A percentile compares a stretch with the other conserved stretches of the same genome.
Evolutionary conservation across 2,113 vertebrate genomes (phyloP).

Genomic region (Uropsilus gracilis): DNA sequence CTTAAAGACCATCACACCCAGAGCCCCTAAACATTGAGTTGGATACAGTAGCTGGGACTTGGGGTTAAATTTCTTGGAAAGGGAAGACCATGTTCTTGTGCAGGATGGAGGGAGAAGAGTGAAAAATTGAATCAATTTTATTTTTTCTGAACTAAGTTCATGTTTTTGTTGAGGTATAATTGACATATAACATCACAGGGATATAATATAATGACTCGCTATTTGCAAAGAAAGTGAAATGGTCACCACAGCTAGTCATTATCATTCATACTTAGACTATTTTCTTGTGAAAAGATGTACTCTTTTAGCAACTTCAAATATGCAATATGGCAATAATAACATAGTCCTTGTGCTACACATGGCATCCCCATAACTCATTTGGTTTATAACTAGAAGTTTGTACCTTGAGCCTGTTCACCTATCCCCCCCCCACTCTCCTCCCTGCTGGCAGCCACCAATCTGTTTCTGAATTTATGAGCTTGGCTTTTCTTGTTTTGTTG

Average conservation of each 20-base stretch:
- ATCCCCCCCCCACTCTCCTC: not conserved
- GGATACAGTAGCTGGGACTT: not conserved
- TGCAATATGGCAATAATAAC: too few species aligned
- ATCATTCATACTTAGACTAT: too few species aligned
- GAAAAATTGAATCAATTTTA: too few species aligned
- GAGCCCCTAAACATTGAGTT: not conserved
- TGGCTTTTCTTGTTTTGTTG: not conserved
- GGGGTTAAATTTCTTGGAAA: not conserved
- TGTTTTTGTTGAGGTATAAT: too few species aligned
- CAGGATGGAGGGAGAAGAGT: not conserved
- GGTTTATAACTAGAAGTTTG: not conserved
- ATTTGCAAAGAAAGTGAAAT: too few species aligned
- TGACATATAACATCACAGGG: too few species aligned
- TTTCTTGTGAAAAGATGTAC: too few species aligned
- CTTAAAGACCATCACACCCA: not conserved
- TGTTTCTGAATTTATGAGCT: not conserved
- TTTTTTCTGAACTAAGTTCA: too few species aligned
- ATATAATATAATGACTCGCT: too few species aligned
- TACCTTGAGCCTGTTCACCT: not conserved
- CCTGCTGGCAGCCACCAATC: not conserved
- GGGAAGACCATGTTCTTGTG: not conserved
- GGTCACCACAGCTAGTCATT: too few species aligned
- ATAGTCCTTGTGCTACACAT: too few species aligned
- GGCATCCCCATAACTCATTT: not conserved
- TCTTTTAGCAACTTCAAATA: too few species aligned